phyloP scores from a whole-genome alignment of 35 echinoderm and acorn worm species.

The Chiridota heheva region DNA sequence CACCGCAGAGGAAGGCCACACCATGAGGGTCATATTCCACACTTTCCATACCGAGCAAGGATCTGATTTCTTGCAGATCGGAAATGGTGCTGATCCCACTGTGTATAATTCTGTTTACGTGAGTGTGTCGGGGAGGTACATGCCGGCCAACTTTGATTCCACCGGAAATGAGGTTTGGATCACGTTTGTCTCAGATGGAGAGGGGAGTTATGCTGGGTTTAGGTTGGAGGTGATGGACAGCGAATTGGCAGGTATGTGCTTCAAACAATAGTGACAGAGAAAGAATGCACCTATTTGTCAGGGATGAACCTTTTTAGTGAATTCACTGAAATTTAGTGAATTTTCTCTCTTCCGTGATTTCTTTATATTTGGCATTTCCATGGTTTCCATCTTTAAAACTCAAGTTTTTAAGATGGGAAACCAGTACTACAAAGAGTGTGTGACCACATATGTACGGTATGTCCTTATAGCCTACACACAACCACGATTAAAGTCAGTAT shows the following conservation, averaged over 20 bases:
- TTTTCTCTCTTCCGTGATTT: background rate
- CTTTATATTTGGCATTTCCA: background rate
- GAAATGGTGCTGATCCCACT: slow-evolving; percentile 56
- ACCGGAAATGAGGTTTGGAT: slow-evolving; percentile 62
- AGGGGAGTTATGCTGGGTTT: slow-evolving; percentile 49
- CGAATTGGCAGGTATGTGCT: slow-evolving; percentile 60
- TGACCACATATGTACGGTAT: too few species aligned
- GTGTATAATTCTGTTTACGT: slow-evolving; percentile 45
- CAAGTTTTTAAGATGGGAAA: too few species aligned
- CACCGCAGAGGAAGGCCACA: slow-evolving; percentile 4
- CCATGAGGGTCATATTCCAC: slow-evolving; percentile 64
- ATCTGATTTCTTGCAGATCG: slow-evolving; percentile 73
- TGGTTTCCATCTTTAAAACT: background rate
- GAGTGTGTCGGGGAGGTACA: slow-evolving; percentile 53
- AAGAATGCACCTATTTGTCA: too few species aligned
- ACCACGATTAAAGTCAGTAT: too few species aligned
- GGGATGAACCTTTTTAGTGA: too few species aligned
- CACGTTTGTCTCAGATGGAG: slow-evolving; percentile 56
- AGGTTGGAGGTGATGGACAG: slow-evolving; percentile 65
- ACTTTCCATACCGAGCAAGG: slow-evolving; percentile 67
- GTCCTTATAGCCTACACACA: background rate
- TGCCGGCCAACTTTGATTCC: slow-evolving; percentile 76
- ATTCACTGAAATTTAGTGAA: too few species aligned
- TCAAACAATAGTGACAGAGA: background rate
- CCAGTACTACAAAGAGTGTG: too few species aligned